Evolutionary conservation across 2,888 invertebrate species (phyloP).

Genomic region (Calliphora vomitoria): DNA sequence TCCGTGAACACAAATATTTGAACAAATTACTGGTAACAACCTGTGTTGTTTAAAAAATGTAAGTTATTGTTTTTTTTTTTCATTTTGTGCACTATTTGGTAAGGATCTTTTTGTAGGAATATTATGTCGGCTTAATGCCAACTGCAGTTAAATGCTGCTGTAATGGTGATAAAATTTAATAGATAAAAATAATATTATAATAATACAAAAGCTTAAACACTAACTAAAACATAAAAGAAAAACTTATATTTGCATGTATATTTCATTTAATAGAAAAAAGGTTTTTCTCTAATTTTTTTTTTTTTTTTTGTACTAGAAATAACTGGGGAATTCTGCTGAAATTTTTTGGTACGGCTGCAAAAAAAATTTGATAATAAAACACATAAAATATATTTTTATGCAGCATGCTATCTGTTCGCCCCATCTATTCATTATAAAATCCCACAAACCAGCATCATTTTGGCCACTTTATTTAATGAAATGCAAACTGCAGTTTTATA

Average conservation of each 20-base stretch:
- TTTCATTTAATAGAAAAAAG: conserved; percentile 8
- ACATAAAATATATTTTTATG: conserved; percentile 35
- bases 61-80: not conserved
- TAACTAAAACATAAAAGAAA: not conserved
- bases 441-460: conserved; percentile 44
- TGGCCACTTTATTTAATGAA: conserved; percentile 67
- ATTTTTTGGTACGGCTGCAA: not conserved
- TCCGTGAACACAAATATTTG: not conserved
- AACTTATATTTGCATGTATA: not conserved
- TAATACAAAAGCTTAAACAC: conserved; percentile 15
- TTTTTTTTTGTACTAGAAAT: not conserved
- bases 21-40: not conserved
- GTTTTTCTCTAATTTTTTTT: not conserved
- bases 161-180: conserved; percentile 55
- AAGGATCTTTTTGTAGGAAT: conserved; percentile 9
- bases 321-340: not conserved
- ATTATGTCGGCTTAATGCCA: conserved; percentile 63
- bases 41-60: conserved; percentile 3
- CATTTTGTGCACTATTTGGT: not conserved
- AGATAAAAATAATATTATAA: conserved; percentile 60
- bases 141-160: conserved; percentile 47
- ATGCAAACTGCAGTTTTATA: conserved; percentile 65
- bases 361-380: conserved; percentile 15
- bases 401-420: not conserved
- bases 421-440: conserved; percentile 13